Base-by-base conservation (phyloP, 1,140 invertebrate species). In the Maconellicoccus hirsutus region DNA sequence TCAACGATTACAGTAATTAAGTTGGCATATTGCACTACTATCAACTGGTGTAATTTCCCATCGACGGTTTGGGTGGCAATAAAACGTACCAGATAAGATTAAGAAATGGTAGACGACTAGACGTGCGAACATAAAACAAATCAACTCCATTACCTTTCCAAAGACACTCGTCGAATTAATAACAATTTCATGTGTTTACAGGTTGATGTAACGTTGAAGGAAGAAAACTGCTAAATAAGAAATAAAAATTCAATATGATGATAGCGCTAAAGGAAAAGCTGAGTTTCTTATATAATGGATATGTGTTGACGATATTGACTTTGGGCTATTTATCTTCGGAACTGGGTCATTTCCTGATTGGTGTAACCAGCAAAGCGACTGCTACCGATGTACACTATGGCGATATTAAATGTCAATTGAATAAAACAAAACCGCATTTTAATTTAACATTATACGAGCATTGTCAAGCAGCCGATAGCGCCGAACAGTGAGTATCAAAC, bases 321-420 rank as follows among this genome's bases (percentile, higher is more conserved):
- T 78, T 91, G 39, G 90, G 90, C 73, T 94, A 93, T 78, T 86
- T 93, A 12, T 79, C 93, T 0, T 91, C 89, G 22, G 91, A 94
- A 79, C 79, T 94, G 70, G 90, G 91, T 6, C 92, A 93, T 80
- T 93, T 91, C 80, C 80, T 94, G 70, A 92, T 93, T 74, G 92
- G 91, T 73, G 89, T 91, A 0, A 92, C 91, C 23, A 92, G 89
- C 63, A 91, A 92, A 78, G 87, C 87, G 72, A 90, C 89, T 22
- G 90, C 91, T 3, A 85, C 86, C 29, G 90, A 92, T 77, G 79
- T 96, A 59, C 87, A 93, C 75, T 96, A 92, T 76, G 93, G 93
- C 3, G 93, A 96, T 79, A 87, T 89, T 76, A 84, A 88, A 4
- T 96, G 93, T 77, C 87, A 93, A 81, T 80, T 90, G 26, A 63